These are phyloP conservation scores for Disparrhopalites patrizii DNA, from an alignment of 2,888 invertebrate species.

Conservation along the genomic window DNA sequence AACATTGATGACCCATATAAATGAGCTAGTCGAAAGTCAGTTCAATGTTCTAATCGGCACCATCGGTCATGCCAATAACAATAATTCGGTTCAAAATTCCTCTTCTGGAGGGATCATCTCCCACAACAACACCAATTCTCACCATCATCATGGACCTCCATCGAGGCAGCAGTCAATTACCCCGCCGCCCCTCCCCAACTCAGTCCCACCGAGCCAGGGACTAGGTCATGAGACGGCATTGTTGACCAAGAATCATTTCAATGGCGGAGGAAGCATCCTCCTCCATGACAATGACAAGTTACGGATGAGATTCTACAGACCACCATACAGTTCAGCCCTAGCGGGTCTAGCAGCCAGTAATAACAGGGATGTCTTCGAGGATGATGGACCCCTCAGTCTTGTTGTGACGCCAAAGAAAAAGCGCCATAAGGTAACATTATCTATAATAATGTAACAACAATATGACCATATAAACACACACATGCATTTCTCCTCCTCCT, in stretches of 20 bases:
- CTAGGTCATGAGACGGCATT: not conserved
- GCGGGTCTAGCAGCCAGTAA: conserved; percentile 28
- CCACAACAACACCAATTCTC: not conserved
- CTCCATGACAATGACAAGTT: conserved; percentile 21
- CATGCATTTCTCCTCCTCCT: not conserved
- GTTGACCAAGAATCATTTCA: conserved; percentile 19
- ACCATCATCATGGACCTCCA: not conserved
- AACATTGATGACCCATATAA: conserved; percentile 42
- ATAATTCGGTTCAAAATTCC: conserved; percentile 2
- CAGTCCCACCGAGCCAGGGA: not conserved
- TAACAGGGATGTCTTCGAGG: conserved; percentile 62
- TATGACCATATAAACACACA: too few relatives aligned
- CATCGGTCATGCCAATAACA: too few relatives aligned
- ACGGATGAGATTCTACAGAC: conserved; percentile 29
- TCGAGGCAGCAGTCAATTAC: conserved; percentile 12
- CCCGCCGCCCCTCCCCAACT: conserved; percentile 8
- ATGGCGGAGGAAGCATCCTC: conserved; percentile 20
- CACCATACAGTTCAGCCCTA: conserved; percentile 24
- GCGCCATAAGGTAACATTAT: conserved; percentile 84
- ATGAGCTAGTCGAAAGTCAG: conserved; percentile 44
- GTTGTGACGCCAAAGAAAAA: conserved; percentile 95
- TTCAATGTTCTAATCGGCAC: conserved; percentile 38
- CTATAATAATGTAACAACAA: too few relatives aligned
- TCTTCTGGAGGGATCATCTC: conserved; percentile 13
- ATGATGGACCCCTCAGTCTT: conserved; percentile 88